Base-by-base conservation (phyloP, 1,140 invertebrate species). In the Globodera rostochiensis region DNA sequence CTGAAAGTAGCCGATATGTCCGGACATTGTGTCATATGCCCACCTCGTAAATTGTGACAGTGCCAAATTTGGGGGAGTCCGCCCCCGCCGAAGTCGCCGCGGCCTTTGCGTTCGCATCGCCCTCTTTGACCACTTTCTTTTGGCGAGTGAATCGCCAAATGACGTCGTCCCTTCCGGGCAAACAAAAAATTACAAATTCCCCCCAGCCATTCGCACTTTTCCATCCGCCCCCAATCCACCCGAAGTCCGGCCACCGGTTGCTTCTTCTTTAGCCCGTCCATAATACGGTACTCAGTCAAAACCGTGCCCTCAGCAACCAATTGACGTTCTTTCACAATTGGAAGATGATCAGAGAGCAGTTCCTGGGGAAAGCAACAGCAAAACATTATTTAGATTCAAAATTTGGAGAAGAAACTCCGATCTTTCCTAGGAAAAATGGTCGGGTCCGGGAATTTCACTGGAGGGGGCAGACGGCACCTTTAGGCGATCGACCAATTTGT, bases 221-320 rank as follows among this genome's bases (percentile, higher is more conserved):
- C 81, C 46, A 89, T 86, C 25, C 80, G 49, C 11, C 88, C 88
- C 84, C 84, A 88, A 81, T 90, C 84, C 15, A 89, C 88, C 11
- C 85, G 69, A 8, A 74, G 80, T 64, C 88, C 88, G 21, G 88
- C 88, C 66, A 89, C 82, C 19, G 88, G 88, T 57, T 87, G 88
- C 53, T 80, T 83, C 76, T 89, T 89, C 64, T 84, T 75, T 21
- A 60, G 74, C 21, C 88, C 49, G 77, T 88, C 88, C 5, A 80
- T 76, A 64, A 89, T 85, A 50, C 86, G 47, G 75, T 89, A 89
- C 73, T 90, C 84, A 53, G 87, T 86, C 2, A 89, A 53, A 6
- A 89, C 88, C 64, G 87, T 85, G 25, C 88, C 88, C 75, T 88
- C 86, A 45, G 84, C 88, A 9, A 90, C 75, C 60, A 85, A 67